These are phyloP conservation scores for Cecropterus lyciades DNA, from an alignment of 1,140 invertebrate genomes.

Conservation along the genomic window DNA sequence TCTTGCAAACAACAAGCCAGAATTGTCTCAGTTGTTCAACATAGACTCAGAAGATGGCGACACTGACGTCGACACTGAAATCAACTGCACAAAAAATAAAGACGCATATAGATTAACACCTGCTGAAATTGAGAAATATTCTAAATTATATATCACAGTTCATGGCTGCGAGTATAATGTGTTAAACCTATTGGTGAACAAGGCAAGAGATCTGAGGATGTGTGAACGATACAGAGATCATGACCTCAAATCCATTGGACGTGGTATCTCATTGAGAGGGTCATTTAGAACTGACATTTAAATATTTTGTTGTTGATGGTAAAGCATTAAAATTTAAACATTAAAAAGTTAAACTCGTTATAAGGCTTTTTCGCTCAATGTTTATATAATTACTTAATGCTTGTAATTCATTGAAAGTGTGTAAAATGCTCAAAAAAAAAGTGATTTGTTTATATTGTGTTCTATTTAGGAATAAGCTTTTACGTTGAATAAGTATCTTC, in stretches of 20 bases:
- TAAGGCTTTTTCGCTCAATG: no score
- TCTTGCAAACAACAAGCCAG: slow-evolving; percentile 35
- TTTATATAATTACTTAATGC: no score
- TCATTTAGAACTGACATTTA: background rate
- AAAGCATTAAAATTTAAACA: no score
- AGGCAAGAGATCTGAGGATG: slow-evolving; percentile 57
- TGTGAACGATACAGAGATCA: slow-evolving; percentile 60
- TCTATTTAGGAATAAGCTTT: no score
- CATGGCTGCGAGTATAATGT: slow-evolving; percentile 53
- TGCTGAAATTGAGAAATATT: slow-evolving; percentile 59
- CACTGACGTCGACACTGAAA: slow-evolving; percentile 40
- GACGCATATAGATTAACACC: slow-evolving; percentile 43
- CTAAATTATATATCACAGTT: slow-evolving; percentile 49
- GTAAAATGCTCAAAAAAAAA: no score
- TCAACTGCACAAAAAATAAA: slow-evolving; percentile 33
- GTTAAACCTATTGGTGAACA: slow-evolving; percentile 60
- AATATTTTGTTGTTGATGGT: background rate
- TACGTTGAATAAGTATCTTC: no score
- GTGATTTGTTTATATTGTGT: no score
- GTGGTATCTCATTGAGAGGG: slow-evolving; percentile 43
- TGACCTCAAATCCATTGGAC: slow-evolving; percentile 52
- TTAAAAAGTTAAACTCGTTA: no score
- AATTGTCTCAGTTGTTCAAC: slow-evolving; percentile 31
- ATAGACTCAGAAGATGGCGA: slow-evolving; percentile 42
- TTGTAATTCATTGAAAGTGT: no score